These are phyloP conservation scores for Papilio protenor DNA, from an alignment of 2,888 invertebrate genomes.

Conservation along the genomic window DNA sequence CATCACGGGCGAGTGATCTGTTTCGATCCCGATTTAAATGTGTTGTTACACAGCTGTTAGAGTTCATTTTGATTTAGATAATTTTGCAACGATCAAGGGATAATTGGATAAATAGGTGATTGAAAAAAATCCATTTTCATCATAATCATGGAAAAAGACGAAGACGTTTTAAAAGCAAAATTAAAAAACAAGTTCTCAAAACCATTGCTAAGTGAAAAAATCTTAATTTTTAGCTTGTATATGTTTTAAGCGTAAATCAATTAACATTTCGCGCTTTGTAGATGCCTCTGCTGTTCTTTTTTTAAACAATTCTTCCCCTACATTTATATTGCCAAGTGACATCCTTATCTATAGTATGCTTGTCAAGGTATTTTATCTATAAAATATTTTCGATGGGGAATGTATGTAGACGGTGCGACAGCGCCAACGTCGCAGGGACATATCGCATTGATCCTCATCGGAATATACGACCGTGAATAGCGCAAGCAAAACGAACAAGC, in stretches of 20 bases:
- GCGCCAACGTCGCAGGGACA: slow-evolving; percentile 16
- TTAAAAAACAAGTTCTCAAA: no score
- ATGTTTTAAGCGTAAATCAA: background rate
- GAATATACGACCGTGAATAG: slow-evolving; percentile 27
- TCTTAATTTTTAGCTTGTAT: no score
- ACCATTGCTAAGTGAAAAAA: no score
- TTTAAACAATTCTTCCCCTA: background rate
- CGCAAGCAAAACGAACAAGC: slow-evolving; percentile 27
- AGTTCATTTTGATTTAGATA: background rate
- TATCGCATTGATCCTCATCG: slow-evolving; percentile 33
- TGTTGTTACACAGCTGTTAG: slow-evolving; percentile 15
- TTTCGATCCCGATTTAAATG: slow-evolving; percentile 21
- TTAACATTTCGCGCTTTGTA: background rate
- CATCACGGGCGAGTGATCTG: slow-evolving; percentile 9
- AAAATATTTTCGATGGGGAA: slow-evolving; percentile 17
- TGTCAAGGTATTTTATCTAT: slow-evolving; percentile 26
- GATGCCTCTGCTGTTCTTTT: background rate
- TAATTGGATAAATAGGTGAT: background rate
- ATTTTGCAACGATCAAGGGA: background rate
- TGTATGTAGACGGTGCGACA: slow-evolving; percentile 18
- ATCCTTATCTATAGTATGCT: slow-evolving; percentile 2
- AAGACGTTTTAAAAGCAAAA: no score
- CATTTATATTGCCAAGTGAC: background rate
- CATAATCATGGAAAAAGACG: background rate
- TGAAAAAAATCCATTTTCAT: background rate